phyloP scores from a whole-genome alignment of 2,888 invertebrate genomes.

The Caenorhabditis sp. region DNA sequence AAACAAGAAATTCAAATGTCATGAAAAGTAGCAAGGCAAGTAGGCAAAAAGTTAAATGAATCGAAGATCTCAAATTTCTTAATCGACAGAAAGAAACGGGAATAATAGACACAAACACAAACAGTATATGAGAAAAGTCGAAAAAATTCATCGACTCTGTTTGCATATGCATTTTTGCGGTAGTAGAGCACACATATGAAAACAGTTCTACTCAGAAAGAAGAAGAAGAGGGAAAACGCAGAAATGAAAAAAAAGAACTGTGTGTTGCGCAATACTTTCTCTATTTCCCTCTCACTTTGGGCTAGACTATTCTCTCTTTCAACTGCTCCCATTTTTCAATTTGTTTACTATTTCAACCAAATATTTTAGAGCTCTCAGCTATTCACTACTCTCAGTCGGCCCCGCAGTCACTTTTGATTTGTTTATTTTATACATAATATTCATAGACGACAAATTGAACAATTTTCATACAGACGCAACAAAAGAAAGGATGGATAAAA shows the following conservation, averaged over 20 bases:
- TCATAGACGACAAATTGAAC: background rate
- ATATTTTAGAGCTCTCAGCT: conserved; percentile 1
- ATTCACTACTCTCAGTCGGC: background rate
- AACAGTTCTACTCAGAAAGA: background rate
- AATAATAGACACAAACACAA: background rate
- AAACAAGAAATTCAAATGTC: background rate
- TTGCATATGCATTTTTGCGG: conserved; percentile 1
- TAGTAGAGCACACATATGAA: background rate
- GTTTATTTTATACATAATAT: background rate
- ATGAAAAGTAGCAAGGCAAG: background rate
- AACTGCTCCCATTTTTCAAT: background rate
- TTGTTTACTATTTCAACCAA: conserved; percentile 1
- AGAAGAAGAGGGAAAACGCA: too few relatives aligned
- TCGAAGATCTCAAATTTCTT: background rate
- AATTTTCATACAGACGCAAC: background rate
- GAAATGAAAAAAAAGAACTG: background rate
- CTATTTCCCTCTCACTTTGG: background rate
- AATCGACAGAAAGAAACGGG: background rate
- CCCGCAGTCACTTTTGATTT: background rate
- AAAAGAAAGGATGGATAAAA: background rate
- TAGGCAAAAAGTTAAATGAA: background rate
- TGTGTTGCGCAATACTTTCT: background rate
- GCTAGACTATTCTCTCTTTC: background rate
- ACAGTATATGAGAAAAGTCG: conserved; percentile 1
- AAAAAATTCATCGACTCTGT: background rate